These are phyloP conservation scores for Azemiops feae DNA, from an alignment of 2,113 vertebrate genomes.

Conservation along the genomic window DNA sequence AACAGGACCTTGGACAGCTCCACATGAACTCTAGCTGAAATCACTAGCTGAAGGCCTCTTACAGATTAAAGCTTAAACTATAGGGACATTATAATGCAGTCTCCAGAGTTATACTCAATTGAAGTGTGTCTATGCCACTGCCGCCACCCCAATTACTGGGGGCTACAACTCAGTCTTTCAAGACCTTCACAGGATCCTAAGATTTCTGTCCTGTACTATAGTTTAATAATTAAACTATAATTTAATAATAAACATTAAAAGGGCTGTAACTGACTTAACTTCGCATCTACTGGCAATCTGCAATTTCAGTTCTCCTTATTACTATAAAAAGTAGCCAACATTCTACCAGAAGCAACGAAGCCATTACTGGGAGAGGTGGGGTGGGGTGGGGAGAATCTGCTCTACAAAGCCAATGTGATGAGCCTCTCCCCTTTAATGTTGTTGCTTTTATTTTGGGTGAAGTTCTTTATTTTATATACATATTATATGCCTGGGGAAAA, in stretches of 20 bases:
- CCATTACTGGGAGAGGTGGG: not conserved
- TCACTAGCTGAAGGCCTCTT: not conserved
- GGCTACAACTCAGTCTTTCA: not conserved
- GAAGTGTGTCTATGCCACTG: not conserved
- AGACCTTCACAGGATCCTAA: not conserved
- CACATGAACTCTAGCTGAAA: not conserved
- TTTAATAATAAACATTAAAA: not conserved
- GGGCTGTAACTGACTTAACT: not conserved
- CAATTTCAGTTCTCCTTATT: not conserved
- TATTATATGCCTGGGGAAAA: not conserved
- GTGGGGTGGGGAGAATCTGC: no score
- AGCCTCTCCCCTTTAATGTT: not conserved
- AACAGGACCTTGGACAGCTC: slow-evolving; percentile 3
- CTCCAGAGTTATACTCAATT: not conserved
- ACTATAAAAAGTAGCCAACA: not conserved
- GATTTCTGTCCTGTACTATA: not conserved
- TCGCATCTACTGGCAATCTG: not conserved
- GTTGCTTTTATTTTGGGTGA: not conserved
- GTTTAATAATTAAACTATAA: not conserved
- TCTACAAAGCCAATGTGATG: not conserved
- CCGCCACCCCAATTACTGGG: not conserved
- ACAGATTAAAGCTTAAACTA: not conserved
- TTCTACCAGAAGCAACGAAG: not conserved
- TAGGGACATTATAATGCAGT: not conserved
- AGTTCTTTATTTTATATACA: not conserved